These are phyloP conservation scores for Tenebrosternarchus preto DNA, from an alignment of 2,113 vertebrate species.

Conservation along the genomic window DNA sequence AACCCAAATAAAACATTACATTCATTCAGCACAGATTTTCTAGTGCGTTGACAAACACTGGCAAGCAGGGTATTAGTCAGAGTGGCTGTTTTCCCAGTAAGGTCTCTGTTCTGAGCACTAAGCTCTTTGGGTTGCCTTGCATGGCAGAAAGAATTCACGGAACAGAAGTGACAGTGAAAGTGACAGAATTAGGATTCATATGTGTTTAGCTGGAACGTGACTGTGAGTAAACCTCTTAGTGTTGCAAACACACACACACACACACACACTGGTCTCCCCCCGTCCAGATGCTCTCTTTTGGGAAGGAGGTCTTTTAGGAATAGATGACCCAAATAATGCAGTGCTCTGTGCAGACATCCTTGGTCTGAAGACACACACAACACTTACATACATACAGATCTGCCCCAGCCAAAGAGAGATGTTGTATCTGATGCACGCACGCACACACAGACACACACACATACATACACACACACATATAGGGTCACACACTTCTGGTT, in stretches of 20 bases:
- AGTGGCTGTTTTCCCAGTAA: not conserved
- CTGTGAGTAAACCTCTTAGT: not conserved
- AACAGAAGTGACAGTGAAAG: not conserved
- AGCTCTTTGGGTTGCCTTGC: not conserved
- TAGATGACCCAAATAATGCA: slow-evolving; percentile 26
- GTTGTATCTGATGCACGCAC: not conserved
- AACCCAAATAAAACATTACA: slow-evolving; percentile 8
- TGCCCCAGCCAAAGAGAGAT: not conserved
- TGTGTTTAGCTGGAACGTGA: not conserved
- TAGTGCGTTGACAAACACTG: not conserved
- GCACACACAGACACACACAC: not conserved
- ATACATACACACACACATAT: not conserved
- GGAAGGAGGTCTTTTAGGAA: slow-evolving; percentile 17
- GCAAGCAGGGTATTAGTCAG: not conserved
- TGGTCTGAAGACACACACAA: slow-evolving; percentile 4
- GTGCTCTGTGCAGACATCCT: not conserved
- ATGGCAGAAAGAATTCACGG: not conserved
- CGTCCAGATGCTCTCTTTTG: slow-evolving; percentile 42
- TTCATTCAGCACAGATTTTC: not conserved
- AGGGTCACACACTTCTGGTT: slow-evolving; percentile 12
- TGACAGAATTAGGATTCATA: not conserved
- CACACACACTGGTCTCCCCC: not conserved
- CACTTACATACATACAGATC: too few relatives aligned
- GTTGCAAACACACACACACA: not conserved
- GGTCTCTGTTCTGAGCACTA: not conserved